These are phyloP conservation scores for Lordiphosa mommai DNA, from an alignment of 1,140 invertebrate genomes.

Conservation along the genomic window DNA sequence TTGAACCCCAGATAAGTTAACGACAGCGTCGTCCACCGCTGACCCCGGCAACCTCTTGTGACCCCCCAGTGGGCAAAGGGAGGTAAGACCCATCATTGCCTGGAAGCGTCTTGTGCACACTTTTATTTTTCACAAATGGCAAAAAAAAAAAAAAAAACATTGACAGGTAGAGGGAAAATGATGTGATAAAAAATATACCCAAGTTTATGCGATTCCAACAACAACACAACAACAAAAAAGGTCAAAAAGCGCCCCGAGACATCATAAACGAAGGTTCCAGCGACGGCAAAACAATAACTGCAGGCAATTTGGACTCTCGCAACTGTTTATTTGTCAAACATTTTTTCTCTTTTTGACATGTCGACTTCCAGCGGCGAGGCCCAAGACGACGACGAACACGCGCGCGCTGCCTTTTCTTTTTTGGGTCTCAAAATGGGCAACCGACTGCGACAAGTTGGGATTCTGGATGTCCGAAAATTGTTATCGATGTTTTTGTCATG, in stretches of 20 bases:
- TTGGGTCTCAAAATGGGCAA: conserved; percentile 42
- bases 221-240: conserved; percentile 35
- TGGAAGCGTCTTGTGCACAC: conserved; percentile 44
- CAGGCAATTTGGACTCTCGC: conserved; percentile 65
- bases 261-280: conserved; percentile 69
- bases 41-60: conserved; percentile 17
- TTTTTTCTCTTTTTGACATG: conserved; percentile 74
- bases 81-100: conserved; percentile 16
- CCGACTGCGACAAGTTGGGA: conserved; percentile 43
- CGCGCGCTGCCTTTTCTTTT: conserved; percentile 48
- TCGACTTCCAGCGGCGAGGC: conserved; percentile 61
- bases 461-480: conserved; percentile 60
- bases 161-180: conserved; percentile 64
- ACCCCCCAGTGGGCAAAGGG: not conserved
- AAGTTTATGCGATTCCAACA: conserved; percentile 37
- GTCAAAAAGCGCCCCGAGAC: conserved; percentile 69
- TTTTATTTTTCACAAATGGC: conserved; percentile 72
- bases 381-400: conserved; percentile 34
- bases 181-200: conserved; percentile 57
- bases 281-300: conserved; percentile 71
- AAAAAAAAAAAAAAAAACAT: conserved; percentile 47
- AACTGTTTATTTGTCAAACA: conserved; percentile 76
- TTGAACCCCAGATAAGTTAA: conserved; percentile 68
- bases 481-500: conserved; percentile 77
- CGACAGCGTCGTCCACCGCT: conserved; percentile 23